These are phyloP conservation scores for Platycheirus rosarum DNA, from an alignment of 2,888 invertebrate genomes.

Conservation along the genomic window DNA sequence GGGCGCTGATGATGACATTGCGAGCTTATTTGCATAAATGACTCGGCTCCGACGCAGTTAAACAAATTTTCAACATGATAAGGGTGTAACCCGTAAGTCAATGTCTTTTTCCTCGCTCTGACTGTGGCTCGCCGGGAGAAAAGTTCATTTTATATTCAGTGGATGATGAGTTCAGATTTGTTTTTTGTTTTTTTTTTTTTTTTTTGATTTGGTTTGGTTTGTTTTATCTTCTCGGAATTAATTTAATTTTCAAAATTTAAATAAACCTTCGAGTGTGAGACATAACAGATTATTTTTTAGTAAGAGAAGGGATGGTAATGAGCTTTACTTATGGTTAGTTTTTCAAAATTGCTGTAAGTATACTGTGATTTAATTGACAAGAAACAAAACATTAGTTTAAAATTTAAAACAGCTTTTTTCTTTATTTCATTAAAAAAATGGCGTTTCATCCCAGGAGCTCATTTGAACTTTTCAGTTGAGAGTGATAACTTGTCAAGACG, in stretches of 20 bases:
- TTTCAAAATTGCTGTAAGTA: no score
- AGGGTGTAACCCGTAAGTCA: conserved; percentile 75
- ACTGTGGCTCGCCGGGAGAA: conserved; percentile 28
- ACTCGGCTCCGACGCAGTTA: conserved; percentile 72
- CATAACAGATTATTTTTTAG: conserved; percentile 5
- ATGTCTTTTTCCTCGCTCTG: conserved; percentile 59
- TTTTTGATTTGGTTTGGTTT: conserved; percentile 32
- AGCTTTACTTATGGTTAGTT: background rate
- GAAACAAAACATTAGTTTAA: no score
- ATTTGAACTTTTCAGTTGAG: no score
- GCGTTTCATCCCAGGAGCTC: no score
- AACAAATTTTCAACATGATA: conserved; percentile 75
- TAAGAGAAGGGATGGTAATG: background rate
- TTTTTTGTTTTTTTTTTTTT: conserved; percentile 30
- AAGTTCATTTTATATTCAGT: conserved; percentile 72
- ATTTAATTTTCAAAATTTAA: conserved; percentile 71
- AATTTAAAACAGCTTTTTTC: no score
- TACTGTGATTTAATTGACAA: no score
- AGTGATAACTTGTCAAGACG: no score
- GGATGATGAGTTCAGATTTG: conserved; percentile 54
- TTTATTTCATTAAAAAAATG: no score
- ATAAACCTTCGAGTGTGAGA: conserved; percentile 49
- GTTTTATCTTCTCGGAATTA: conserved; percentile 34
- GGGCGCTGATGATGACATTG: conserved; percentile 68
- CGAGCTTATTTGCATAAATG: conserved; percentile 74